Evolutionary conservation across 1,140 invertebrate genomes (phyloP).

Genomic region (Cydia strobilella): DNA sequence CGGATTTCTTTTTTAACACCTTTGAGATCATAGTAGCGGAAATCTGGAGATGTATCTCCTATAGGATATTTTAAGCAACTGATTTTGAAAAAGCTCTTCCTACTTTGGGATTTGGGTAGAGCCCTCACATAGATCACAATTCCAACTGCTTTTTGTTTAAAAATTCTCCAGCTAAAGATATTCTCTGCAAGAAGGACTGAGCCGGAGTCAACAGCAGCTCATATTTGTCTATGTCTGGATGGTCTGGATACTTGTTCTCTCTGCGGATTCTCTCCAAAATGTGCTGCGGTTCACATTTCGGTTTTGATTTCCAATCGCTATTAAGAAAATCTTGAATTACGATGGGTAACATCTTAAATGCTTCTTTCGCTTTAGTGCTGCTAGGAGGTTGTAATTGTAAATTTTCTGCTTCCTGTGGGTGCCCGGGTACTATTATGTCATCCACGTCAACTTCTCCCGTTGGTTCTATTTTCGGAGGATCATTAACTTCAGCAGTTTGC

Average conservation of each 20-base stretch:
- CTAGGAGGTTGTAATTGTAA: slow-evolving; percentile 56
- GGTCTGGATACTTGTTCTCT: slow-evolving; percentile 80
- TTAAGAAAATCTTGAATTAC: slow-evolving; percentile 76
- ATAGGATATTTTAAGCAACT: background rate
- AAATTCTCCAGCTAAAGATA: slow-evolving; percentile 87
- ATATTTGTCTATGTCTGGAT: slow-evolving; percentile 79
- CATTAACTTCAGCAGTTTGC: slow-evolving; percentile 12
- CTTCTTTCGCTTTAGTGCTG: slow-evolving; percentile 60
- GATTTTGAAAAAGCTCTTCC: background rate
- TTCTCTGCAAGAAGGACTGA: slow-evolving; percentile 85
- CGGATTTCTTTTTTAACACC: background rate
- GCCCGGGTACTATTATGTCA: slow-evolving; percentile 63
- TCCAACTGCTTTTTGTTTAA: slow-evolving; percentile 67
- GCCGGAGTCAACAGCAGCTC: slow-evolving; percentile 84
- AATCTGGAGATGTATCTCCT: no score
- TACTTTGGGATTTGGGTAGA: slow-evolving; percentile 25
- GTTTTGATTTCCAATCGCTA: slow-evolving; percentile 67
- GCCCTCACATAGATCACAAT: slow-evolving; percentile 43
- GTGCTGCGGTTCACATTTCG: slow-evolving; percentile 82
- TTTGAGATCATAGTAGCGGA: background rate
- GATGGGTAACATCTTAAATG: slow-evolving; percentile 70
- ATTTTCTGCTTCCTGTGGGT: slow-evolving; percentile 44
- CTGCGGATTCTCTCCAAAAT: slow-evolving; percentile 82
- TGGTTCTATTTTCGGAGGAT: slow-evolving; percentile 19
- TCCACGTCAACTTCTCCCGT: slow-evolving; percentile 60